Percentiles rank a stretch among this genome's conserved stretches.
Conservation (phyloP, 2,113 vertebrate species). For the Epinephelus fuscoguttatus region DNA sequence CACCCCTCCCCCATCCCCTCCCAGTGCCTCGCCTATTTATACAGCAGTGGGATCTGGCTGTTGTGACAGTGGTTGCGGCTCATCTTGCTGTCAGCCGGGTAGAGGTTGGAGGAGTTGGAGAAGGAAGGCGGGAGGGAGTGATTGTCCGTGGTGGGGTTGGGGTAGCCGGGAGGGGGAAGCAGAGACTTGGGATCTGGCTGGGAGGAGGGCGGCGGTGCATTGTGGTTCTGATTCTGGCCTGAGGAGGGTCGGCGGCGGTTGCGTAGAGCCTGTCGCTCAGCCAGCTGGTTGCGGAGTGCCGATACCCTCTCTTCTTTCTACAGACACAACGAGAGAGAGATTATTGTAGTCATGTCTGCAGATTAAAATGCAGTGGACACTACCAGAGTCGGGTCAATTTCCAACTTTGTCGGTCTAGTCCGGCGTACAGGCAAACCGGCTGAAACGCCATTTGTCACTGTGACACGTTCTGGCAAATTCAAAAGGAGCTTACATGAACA, state of each 20-base stretch:
- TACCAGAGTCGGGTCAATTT: no score
- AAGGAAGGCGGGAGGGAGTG: slow-evolving; percentile 85
- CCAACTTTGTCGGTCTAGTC: no score
- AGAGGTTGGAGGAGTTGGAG: slow-evolving; percentile 86
- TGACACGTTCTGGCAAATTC: no score
- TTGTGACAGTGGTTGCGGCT: slow-evolving; percentile 92
- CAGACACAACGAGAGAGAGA: not conserved
- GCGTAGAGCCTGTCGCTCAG: slow-evolving; percentile 90
- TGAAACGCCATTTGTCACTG: no score
- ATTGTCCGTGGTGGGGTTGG: slow-evolving; percentile 85
- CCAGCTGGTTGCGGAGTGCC: slow-evolving; percentile 92
- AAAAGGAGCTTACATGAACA: no score
- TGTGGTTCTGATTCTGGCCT: slow-evolving; percentile 85
- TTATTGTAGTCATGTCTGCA: not conserved
- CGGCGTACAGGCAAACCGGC: no score
- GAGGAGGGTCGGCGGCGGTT: slow-evolving; percentile 88
- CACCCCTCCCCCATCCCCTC: not conserved
- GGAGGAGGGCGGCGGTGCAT: slow-evolving; percentile 66
- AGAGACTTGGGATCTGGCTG: slow-evolving; percentile 84
- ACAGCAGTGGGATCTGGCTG: slow-evolving; percentile 93
- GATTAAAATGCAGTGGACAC: no score
- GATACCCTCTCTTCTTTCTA: slow-evolving; percentile 95
- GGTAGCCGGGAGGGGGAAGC: slow-evolving; percentile 85
- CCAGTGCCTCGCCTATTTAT: slow-evolving; percentile 82
- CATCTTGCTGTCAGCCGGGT: slow-evolving; percentile 91